A percentile compares a stretch with the other conserved stretches of the same genome.
phyloP scores from a whole-genome alignment of 2,113 vertebrate species.

The Gallinago paraguaiae region DNA sequence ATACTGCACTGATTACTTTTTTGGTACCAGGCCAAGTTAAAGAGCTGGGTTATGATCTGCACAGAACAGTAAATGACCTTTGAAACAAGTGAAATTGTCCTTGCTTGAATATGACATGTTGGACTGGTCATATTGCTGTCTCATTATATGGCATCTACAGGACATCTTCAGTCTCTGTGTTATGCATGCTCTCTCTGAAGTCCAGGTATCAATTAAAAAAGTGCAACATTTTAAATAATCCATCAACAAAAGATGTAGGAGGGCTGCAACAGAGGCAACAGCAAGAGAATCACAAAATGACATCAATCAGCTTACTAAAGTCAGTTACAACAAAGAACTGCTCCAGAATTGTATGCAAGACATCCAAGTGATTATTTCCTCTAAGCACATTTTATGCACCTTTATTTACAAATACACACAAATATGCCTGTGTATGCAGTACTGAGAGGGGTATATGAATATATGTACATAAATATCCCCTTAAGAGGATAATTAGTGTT shows the following conservation, averaged over 20 bases:
- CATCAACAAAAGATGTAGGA: not conserved
- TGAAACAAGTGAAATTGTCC: not conserved
- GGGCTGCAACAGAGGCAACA: not conserved
- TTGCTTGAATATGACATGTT: not conserved
- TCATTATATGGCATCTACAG: not conserved
- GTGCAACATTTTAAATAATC: not conserved
- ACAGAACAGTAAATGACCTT: not conserved
- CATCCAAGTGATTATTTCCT: not conserved
- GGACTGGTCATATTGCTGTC: not conserved
- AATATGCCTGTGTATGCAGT: not conserved
- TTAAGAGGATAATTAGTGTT: not conserved
- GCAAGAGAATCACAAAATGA: not conserved
- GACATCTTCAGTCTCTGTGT: not conserved
- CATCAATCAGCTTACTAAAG: not conserved
- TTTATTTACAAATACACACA: not conserved
- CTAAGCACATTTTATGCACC: not conserved
- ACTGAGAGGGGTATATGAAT: not conserved
- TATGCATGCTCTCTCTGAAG: not conserved
- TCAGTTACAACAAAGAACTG: not conserved
- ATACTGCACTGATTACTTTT: not conserved
- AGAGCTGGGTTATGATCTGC: not conserved
- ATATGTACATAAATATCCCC: not conserved
- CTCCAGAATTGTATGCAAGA: not conserved
- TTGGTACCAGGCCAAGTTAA: not conserved
- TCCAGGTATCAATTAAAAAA: not conserved